A percentile compares a stretch with the other conserved stretches of the same genome.
These are phyloP conservation scores for Malurus melanocephalus DNA, from an alignment of 2,113 vertebrate species.

Conservation along the genomic window DNA sequence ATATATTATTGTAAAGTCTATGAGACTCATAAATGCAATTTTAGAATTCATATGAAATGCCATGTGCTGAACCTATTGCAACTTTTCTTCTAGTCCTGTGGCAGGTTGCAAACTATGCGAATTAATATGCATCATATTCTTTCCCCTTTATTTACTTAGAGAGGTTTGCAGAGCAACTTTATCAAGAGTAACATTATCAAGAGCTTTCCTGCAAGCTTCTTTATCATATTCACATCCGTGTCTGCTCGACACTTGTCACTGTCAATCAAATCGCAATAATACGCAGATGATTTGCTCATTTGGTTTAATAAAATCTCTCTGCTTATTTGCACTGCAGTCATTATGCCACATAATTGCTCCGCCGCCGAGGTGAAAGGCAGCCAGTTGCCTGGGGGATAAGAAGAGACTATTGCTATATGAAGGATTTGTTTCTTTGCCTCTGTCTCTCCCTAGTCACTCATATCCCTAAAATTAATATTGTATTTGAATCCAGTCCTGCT, in stretches of 20 bases:
- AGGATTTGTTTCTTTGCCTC: conserved; percentile 86
- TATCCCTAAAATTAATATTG: conserved; percentile 98
- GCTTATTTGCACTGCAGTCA: conserved; percentile 97
- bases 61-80: conserved; percentile 76
- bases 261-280: conserved; percentile 98
- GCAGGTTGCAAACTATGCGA: conserved; percentile 75
- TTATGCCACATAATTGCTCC: conserved; percentile 96
- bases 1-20: conserved; percentile 91
- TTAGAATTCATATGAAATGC: conserved; percentile 93
- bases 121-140: conserved; percentile 89
- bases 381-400: conserved; percentile 93
- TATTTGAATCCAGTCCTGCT: conserved; percentile 92
- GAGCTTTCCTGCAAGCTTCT: conserved; percentile 91
- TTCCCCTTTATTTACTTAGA: conserved; percentile 84
- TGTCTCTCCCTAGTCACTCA: conserved; percentile 90
- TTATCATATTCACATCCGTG: conserved; percentile 90
- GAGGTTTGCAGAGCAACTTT: conserved; percentile 90
- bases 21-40: conserved; percentile 87
- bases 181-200: conserved; percentile 97
- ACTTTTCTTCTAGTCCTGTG: conserved; percentile 54
- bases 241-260: conserved; percentile 94
- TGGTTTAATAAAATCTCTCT: conserved; percentile 99
- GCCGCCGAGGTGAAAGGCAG: conserved; percentile 89
- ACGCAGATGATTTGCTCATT: conserved; percentile 98
- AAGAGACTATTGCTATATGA: conserved; percentile 91